Conservation (phyloP, 2,113 vertebrate species). For the Paratilapia polleni region DNA sequence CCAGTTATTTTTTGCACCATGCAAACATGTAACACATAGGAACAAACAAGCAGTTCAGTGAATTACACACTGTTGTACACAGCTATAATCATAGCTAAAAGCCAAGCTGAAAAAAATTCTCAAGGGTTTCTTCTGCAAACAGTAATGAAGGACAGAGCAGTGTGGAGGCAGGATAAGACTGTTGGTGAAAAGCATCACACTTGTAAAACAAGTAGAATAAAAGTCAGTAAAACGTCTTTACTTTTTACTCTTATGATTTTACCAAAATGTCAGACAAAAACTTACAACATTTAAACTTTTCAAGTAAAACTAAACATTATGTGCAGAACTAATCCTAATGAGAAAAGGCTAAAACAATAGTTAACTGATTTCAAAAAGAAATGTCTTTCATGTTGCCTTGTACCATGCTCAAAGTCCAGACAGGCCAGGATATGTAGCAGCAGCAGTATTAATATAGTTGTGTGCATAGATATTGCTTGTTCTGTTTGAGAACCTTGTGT, state of each 20-base stretch:
- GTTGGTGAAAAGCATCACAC: neutral
- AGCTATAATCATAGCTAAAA: constrained; percentile 23
- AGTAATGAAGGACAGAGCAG: neutral
- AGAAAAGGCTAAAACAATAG: neutral
- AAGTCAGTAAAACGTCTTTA: neutral
- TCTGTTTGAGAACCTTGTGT: neutral
- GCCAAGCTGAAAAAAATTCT: constrained; percentile 8
- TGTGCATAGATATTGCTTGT: neutral
- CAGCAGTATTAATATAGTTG: neutral
- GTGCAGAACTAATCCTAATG: neutral
- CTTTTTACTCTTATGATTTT: neutral
- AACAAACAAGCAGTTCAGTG: constrained; percentile 7
- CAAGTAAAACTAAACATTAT: neutral
- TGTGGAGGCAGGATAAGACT: neutral
- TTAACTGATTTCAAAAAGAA: neutral
- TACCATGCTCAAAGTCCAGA: neutral
- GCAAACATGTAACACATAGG: constrained; percentile 17
- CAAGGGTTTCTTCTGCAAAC: neutral
- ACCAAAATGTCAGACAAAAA: neutral
- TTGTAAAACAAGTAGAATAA: neutral
- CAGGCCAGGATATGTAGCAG: neutral
- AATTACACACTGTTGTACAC: constrained; percentile 21
- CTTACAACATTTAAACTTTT: neutral
- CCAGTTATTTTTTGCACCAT: constrained; percentile 13
- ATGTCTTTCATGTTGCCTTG: neutral